Evolutionary conservation across 2,113 vertebrate species (phyloP), one percentile per base, ranked within the genome.

Genomic region (Varanus komodoensis): DNA sequence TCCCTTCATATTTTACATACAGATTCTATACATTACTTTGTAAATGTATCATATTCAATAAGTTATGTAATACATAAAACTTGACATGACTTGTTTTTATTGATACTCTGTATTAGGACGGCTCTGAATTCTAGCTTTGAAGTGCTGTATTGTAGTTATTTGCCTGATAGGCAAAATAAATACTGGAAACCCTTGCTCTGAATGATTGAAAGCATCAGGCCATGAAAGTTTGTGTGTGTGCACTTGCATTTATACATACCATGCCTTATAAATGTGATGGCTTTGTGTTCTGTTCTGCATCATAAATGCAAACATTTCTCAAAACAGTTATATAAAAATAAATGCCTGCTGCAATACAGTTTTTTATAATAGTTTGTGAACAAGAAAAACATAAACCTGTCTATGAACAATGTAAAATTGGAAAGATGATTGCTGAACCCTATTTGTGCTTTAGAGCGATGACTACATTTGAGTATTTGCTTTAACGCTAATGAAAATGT

Each of bases 311-410:
- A 86, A 82, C 91, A 29, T 88, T 90, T 95, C 94, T 91, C 92
- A 88, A 89, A 32, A 38, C 91, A n/a, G 90, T 87, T 91, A 88
- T 91, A 89, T 86, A 93, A 93, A 92, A 90, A 87, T 57, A 32
- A 82, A 84, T 92, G 90, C 85, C 73, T 86, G 86, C 87, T 92
- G 90, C 77, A 95, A 92, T 90, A 91, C 88, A 90, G 92, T 9
- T 84, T 89, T 92, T 92, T 77, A 77, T 87, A 91, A 94, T 82
- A n/a, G 87, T 92, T 92, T 93, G 89, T 94, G 93, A 79, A 94
- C 90, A 61, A 92, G 87, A 27, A 89, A 82, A 80, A 92, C 0
- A 1, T 87, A 92, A 95, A 93, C 34, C 78, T 67, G 52, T 87
- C 93, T 0, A 29, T 88, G 81, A 77, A 89, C 50, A 73, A 90